Conservation (phyloP, 2,113 vertebrate species). For the Cavia aperea region DNA sequence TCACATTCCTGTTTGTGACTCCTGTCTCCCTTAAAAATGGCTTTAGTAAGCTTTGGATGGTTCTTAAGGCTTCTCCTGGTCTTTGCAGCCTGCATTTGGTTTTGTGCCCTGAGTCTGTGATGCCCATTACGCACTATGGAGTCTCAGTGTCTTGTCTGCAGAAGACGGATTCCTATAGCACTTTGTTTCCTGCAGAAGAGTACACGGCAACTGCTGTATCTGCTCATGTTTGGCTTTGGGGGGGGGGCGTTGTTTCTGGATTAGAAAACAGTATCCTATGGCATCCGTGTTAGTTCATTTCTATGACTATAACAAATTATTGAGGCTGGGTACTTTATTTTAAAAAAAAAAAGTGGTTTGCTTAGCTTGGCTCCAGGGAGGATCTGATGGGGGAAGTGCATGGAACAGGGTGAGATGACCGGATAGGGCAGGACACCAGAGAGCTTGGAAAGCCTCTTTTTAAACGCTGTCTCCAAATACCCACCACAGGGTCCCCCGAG, state of each 20-base stretch:
- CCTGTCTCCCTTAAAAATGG: not conserved
- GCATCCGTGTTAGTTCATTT: not conserved
- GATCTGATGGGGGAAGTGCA: not conserved
- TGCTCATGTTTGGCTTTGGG: not conserved
- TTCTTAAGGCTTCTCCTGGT: not conserved
- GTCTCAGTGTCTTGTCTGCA: not conserved
- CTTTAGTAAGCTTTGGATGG: not conserved
- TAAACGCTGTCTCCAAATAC: not conserved
- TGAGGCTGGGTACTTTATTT: not conserved
- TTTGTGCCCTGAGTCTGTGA: not conserved
- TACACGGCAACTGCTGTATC: accelerated
- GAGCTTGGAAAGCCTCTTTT: not conserved
- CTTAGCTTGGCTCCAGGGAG: not conserved
- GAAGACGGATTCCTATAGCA: not conserved
- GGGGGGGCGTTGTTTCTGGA: not conserved
- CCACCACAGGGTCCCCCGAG: too few relatives aligned
- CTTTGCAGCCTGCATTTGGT: not conserved
- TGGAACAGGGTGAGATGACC: not conserved
- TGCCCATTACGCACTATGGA: accelerated
- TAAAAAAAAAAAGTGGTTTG: not conserved
- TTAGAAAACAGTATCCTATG: not conserved
- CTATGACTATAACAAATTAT: not conserved
- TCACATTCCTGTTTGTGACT: too few relatives aligned
- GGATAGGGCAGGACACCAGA: too few relatives aligned
- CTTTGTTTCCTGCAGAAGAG: not conserved